Evolutionary conservation across 2,113 vertebrate genomes (phyloP).

Genomic region (Vidua macroura): DNA sequence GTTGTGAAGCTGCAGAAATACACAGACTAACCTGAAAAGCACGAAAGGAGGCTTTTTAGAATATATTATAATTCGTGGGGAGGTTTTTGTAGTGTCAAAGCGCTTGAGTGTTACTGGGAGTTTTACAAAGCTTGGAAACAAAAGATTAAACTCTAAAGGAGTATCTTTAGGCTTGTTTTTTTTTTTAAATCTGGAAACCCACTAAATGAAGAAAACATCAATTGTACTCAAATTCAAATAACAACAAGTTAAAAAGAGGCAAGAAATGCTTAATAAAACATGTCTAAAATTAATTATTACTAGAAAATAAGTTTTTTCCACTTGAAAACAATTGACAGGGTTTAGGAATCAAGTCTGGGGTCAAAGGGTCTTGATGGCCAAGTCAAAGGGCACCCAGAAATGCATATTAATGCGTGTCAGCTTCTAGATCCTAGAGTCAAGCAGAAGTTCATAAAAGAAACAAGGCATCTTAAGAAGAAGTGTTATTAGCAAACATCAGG

Average conservation of each 20-base stretch:
- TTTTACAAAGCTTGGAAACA: conserved; percentile 29
- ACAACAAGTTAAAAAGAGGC: background rate
- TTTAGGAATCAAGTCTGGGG: conserved; percentile 68
- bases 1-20: background rate
- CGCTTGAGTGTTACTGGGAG: background rate
- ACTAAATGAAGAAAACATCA: background rate
- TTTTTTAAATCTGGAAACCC: background rate
- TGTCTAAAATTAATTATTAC: conserved; percentile 30
- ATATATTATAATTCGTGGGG: background rate
- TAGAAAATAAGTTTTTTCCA: conserved; percentile 61
- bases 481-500: conserved; percentile 77
- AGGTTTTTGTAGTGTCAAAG: background rate
- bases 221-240: background rate
- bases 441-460: conserved; percentile 69
- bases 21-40: background rate
- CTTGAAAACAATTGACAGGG: conserved; percentile 44
- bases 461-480: conserved; percentile 74
- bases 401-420: conserved; percentile 67
- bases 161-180: background rate
- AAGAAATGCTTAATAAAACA: conserved; percentile 6
- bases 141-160: conserved; percentile 15
- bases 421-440: conserved; percentile 71
- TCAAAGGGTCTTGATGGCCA: conserved; percentile 68
- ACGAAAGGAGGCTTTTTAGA: background rate
- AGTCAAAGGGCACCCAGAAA: conserved; percentile 60